Conservation (phyloP, 2,113 vertebrate species). For the Rattus rattus region DNA sequence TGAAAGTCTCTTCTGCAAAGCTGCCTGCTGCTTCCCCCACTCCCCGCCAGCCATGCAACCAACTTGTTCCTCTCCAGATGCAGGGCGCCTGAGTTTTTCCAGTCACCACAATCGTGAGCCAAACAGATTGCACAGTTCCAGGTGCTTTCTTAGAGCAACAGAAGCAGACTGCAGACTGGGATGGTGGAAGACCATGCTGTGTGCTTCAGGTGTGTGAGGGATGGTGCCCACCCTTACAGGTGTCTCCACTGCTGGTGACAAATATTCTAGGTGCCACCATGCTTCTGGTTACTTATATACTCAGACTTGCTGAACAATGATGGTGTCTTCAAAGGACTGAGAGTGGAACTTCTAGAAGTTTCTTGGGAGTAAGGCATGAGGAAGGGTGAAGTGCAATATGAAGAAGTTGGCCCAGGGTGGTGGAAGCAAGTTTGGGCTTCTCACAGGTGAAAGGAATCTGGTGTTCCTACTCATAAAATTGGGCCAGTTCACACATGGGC, state of each 20-base stretch:
- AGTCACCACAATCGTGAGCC: not conserved
- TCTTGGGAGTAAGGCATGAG: not conserved
- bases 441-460: not conserved
- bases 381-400: not conserved
- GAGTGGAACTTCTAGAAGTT: constrained; percentile 1
- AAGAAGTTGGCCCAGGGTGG: not conserved
- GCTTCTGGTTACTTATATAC: not conserved
- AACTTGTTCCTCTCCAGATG: not conserved
- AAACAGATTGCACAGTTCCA: not conserved
- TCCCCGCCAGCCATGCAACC: not conserved
- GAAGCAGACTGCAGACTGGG: not conserved
- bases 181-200: no score
- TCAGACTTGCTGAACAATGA: constrained; percentile 2
- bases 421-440: not conserved
- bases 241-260: no score
- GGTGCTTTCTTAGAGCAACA: not conserved
- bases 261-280: not conserved
- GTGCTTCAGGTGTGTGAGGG: no score
- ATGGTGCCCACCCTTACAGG: no score
- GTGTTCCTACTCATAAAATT: not conserved
- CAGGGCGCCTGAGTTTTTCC: not conserved
- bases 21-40: not conserved
- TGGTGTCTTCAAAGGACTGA: not conserved
- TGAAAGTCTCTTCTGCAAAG: not conserved
- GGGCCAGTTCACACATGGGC: no score